These are phyloP conservation scores for Colletes collaris DNA, from an alignment of 2,888 invertebrate genomes.

Conservation along the genomic window DNA sequence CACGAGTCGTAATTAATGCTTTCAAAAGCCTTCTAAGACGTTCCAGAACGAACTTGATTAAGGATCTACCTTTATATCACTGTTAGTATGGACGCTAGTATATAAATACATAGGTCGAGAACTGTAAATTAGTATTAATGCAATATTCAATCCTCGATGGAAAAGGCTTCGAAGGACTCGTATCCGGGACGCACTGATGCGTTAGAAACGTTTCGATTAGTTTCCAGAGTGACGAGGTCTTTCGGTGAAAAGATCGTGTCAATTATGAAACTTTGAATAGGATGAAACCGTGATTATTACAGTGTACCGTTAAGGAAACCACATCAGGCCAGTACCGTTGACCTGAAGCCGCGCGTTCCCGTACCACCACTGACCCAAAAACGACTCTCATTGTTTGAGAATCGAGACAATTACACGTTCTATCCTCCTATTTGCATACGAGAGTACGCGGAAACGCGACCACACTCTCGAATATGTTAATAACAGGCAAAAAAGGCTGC, in stretches of 20 bases:
- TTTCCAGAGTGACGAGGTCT: too few species aligned
- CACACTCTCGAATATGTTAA: constrained; percentile 11
- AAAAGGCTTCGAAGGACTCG: too few species aligned
- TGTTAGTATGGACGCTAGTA: too few species aligned
- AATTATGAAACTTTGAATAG: constrained; percentile 34
- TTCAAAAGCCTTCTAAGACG: too few species aligned
- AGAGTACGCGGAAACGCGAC: background rate
- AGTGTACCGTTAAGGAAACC: constrained; percentile 64
- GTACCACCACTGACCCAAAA: constrained; percentile 64
- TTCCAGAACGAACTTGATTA: too few species aligned
- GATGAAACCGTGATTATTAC: constrained; percentile 48
- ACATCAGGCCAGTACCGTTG: constrained; percentile 55
- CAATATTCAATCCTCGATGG: too few species aligned
- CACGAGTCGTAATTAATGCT: too few species aligned
- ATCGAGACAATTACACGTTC: constrained; percentile 36
- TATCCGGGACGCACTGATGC: too few species aligned
- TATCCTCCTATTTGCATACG: constrained; percentile 20
- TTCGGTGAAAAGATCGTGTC: constrained; percentile 2
- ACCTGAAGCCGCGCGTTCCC: constrained; percentile 43
- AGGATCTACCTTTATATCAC: too few species aligned
- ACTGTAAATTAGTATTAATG: too few species aligned
- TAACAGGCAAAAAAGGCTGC: background rate
- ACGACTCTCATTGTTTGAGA: constrained; percentile 45
- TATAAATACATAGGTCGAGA: too few species aligned
- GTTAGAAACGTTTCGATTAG: too few species aligned